A percentile compares a stretch with the other conserved stretches of the same genome.
Conservation (phyloP, 2,797 vertebrate genomes). For the Hephaestus fuliginosus region DNA sequence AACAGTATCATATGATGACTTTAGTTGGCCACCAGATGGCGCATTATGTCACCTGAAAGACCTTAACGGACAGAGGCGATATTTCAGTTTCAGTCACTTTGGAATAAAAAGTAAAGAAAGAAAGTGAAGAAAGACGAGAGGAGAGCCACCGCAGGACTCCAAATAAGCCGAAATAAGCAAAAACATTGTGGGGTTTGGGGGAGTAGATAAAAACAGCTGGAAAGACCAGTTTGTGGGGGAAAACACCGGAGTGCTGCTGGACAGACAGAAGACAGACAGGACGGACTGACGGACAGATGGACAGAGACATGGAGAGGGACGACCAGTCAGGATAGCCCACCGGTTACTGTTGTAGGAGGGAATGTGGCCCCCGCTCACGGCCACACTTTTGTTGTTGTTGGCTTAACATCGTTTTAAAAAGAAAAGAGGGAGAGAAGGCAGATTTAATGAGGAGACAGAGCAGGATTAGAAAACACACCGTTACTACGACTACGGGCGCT, state of each 20-base stretch:
- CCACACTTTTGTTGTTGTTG: conserved; percentile 84
- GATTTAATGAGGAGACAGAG: conserved; percentile 72
- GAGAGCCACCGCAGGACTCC: conserved; percentile 39
- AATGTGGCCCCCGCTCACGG: conserved; percentile 83
- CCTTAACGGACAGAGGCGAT: neutral
- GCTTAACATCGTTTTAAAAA: conserved; percentile 79
- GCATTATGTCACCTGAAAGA: conserved; percentile 8
- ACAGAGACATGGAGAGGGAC: conserved; percentile 74
- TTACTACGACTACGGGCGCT: neutral
- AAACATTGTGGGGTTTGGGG: conserved; percentile 5
- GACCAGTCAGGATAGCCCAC: conserved; percentile 87
- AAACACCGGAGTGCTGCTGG: conserved; percentile 54
- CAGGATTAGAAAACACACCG: conserved; percentile 59
- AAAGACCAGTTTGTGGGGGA: conserved; percentile 50
- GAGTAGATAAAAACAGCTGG: neutral
- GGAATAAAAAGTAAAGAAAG: neutral
- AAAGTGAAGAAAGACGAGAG: conserved; percentile 8
- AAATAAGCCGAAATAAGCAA: conserved; percentile 13
- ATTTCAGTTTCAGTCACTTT: conserved; percentile 18
- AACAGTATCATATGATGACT: neutral
- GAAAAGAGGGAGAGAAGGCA: conserved; percentile 81
- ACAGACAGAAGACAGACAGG: conserved; percentile 77
- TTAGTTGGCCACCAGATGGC: conserved; percentile 49
- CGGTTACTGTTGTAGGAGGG: conserved; percentile 87
- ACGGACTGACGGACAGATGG: conserved; percentile 75